Percentiles rank a stretch among this genome's conserved stretches.
phyloP scores from a whole-genome alignment of 2,113 vertebrate species.

The Amazona guildingii region DNA sequence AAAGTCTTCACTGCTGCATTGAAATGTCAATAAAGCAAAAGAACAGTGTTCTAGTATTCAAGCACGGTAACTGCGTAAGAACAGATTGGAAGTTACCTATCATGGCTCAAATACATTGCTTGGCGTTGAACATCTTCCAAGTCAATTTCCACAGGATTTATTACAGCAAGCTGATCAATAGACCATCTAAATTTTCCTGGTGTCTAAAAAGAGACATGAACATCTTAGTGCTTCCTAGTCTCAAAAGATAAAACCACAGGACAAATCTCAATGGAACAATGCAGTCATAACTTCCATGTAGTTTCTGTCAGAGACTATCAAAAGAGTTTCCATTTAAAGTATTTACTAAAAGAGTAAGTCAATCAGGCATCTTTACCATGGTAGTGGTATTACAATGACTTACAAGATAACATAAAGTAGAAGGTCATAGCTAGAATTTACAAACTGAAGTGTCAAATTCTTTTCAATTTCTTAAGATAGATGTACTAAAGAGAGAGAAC shows the following conservation, averaged over 20 bases:
- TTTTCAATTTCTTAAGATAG: neutral
- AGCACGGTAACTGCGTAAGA: neutral
- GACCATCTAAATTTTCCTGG: slow-evolving; percentile 94
- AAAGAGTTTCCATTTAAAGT: neutral
- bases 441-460: neutral
- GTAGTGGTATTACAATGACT: neutral
- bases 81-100: slow-evolving; percentile 77
- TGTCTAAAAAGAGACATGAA: slow-evolving; percentile 76
- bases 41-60: neutral
- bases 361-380: neutral
- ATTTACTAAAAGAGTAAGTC: neutral
- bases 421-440: neutral
- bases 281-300: neutral
- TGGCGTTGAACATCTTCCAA: slow-evolving; percentile 92
- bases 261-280: neutral
- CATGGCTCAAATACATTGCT: slow-evolving; percentile 87
- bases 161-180: slow-evolving; percentile 93
- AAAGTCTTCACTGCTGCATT: neutral
- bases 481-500: neutral
- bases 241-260: neutral
- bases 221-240: neutral
- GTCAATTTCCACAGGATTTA: slow-evolving; percentile 93
- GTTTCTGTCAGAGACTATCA: neutral
- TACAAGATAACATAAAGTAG: neutral
- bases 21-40: neutral